Evolutionary conservation across 2,797 vertebrate species (phyloP).

Genomic region (Podarcis siculus): DNA sequence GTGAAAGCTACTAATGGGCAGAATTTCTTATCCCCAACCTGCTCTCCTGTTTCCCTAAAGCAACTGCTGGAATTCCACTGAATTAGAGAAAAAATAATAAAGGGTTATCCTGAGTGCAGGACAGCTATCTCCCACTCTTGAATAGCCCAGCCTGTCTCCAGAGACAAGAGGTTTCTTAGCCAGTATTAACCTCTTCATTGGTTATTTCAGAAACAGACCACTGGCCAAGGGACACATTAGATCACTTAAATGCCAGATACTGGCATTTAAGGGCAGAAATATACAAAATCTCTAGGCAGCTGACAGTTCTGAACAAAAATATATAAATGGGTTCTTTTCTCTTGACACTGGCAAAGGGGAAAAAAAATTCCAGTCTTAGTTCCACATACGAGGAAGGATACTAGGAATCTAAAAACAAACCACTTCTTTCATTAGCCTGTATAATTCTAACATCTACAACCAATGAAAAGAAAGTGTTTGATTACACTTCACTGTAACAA

Average conservation of each 20-base stretch:
- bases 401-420: neutral
- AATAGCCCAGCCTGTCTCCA: neutral
- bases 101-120: neutral
- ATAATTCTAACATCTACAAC: constrained; percentile 17
- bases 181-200: neutral
- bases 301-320: neutral
- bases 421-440: neutral
- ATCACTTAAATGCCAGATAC: neutral
- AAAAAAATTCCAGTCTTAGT: neutral
- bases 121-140: neutral
- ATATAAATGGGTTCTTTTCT: neutral
- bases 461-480: neutral
- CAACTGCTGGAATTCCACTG: neutral
- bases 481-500: neutral
- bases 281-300: neutral
- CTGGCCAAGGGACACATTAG: neutral
- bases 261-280: neutral
- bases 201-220: too few species aligned
- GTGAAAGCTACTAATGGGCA: neutral
- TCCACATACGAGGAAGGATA: neutral
- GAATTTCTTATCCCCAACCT: neutral
- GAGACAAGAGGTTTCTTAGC: neutral
- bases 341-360: neutral
- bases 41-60: neutral
- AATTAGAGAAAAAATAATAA: neutral